Percentiles rank a stretch among this genome's conserved stretches.
Evolutionary conservation across 2,113 vertebrate species (phyloP).

Genomic region (Motacilla tschutschensis): DNA sequence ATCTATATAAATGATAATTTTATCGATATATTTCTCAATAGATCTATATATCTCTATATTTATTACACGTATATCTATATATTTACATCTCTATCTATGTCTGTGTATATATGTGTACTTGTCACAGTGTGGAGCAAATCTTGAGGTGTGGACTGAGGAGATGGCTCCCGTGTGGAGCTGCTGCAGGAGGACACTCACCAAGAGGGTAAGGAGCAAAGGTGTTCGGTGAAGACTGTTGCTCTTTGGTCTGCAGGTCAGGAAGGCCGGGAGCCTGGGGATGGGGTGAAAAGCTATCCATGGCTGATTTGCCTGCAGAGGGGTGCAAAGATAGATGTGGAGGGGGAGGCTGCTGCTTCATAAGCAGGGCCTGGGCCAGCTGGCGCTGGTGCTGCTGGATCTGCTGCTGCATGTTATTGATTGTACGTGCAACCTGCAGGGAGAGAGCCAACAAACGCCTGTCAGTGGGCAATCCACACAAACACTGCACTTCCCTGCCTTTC

Average conservation of each 20-base stretch:
- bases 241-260: constrained; percentile 98
- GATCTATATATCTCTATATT: no score
- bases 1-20: no score
- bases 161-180: background rate
- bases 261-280: constrained; percentile 89
- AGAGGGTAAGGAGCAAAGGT: constrained; percentile 92
- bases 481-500: background rate
- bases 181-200: constrained; percentile 74
- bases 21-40: no score
- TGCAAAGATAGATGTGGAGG: constrained; percentile 90
- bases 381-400: constrained; percentile 99
- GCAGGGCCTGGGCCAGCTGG: constrained; percentile 97
- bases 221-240: constrained; percentile 90
- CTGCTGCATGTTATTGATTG: constrained; percentile 99
- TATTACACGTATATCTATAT: no score
- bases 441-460: background rate
- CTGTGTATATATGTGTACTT: background rate
- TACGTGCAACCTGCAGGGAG: constrained; percentile 91
- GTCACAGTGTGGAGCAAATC: background rate
- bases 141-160: background rate
- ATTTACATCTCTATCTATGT: no score
- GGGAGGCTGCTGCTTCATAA: constrained; percentile 94
- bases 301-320: constrained; percentile 88
- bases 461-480: background rate
- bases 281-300: constrained; percentile 89